Evolutionary conservation across 2,888 invertebrate genomes (phyloP), one percentile per base, ranked within the genome.

Genomic region (Drosophila helvetica): DNA sequence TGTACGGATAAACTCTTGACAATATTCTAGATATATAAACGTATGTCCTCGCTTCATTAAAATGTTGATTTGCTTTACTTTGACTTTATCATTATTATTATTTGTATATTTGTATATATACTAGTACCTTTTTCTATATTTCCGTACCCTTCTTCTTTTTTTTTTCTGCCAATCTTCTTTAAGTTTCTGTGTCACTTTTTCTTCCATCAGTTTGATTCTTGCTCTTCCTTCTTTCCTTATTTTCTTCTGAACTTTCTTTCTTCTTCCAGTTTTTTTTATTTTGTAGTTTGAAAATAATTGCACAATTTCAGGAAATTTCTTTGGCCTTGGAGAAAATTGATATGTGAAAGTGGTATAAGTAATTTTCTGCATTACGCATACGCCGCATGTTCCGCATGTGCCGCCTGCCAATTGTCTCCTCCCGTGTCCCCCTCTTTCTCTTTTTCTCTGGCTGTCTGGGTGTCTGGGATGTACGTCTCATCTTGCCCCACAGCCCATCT

Each of bases 351-450:
- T 68, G 57, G 46, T 15, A 18, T 51, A 38, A 25, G 5, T 38
- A 45, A 43, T 59, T 17, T 53, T 43, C 27, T 17, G 43, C 52
- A 68, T 68, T 53, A 60, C 68, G 68, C 59, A 68, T 68, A 68
- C 68, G 68, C 68, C 52, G 53, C 67, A 56, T 67, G 66, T 56
- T 67, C 68, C 52, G 53, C 67, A 56, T 67, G 66, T 56, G 61
- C 50, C 56, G 47, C 46, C 53, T 43, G 55, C 64, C 60, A 27
- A 43, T 60, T 30, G 15, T 18, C 18, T 25, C 2, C 22, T 25
- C 30, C 47, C 45, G 45, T 51, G 58, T 47, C 25, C 30, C 50
- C 18, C 7, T 33, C 15, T 46, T n/a, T 59, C 9, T 54, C 25
- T 45, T n/a, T 25, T 8, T 51, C 30, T 17, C 17, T 54, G 10